Conservation (phyloP, 2,113 vertebrate species). For the Spheniscus mendiculus region DNA sequence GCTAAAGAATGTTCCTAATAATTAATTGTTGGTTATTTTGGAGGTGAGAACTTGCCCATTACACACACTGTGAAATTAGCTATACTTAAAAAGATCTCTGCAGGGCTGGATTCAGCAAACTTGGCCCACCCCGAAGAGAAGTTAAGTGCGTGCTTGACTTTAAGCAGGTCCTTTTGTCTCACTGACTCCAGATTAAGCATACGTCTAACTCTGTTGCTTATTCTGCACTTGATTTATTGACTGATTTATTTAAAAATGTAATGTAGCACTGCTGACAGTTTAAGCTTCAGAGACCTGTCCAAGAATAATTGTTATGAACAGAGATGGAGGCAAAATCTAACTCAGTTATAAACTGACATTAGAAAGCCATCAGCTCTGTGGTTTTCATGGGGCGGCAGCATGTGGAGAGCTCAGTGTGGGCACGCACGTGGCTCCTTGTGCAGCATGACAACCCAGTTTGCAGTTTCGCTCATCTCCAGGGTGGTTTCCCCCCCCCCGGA, state of each 20-base stretch:
- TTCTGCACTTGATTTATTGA: neutral
- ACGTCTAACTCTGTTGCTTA: neutral
- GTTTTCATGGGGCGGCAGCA: neutral
- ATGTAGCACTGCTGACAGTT: neutral
- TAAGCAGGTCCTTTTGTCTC: neutral
- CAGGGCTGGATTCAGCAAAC: neutral
- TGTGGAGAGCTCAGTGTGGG: rapidly evolving
- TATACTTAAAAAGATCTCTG: neutral
- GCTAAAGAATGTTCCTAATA: neutral
- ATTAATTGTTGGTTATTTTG: neutral
- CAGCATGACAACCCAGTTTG: neutral
- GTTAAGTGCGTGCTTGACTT: neutral
- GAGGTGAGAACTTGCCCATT: neutral
- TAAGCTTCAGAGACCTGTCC: neutral
- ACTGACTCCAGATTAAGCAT: neutral
- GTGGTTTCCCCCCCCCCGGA: neutral
- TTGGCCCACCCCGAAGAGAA: neutral
- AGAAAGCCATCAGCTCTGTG: neutral
- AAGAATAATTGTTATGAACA: neutral
- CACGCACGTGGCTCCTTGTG: rapidly evolving
- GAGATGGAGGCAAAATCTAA: neutral
- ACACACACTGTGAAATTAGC: neutral
- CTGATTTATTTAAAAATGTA: neutral
- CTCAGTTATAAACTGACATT: neutral
- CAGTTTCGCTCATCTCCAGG: neutral